These are phyloP conservation scores for Homarus americanus DNA, from an alignment of 1,140 invertebrate species.

Conservation along the genomic window DNA sequence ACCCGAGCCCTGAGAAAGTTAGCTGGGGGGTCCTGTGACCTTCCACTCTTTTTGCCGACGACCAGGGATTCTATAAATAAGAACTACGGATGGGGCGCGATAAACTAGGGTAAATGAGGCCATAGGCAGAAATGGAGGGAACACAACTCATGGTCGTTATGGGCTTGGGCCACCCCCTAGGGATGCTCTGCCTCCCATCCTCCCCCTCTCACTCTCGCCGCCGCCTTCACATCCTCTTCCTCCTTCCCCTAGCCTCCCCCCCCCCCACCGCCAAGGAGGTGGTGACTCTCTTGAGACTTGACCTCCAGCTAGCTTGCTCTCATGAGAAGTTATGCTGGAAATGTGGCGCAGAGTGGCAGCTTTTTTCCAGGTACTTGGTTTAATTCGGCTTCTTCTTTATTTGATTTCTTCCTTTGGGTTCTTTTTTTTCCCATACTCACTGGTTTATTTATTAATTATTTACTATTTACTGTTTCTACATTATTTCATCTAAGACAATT, in stretches of 20 bases:
- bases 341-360: neutral
- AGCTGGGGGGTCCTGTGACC: neutral
- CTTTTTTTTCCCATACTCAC: too few relatives aligned
- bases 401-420: too few relatives aligned
- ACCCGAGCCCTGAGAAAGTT: neutral
- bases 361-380: too few relatives aligned
- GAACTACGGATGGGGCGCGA: slow-evolving; percentile 28
- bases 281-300: too few relatives aligned
- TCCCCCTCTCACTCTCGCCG: neutral
- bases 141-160: slow-evolving; percentile 39
- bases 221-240: neutral
- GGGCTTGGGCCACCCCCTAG: neutral
- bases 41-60: neutral
- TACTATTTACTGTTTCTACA: too few relatives aligned
- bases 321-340: neutral
- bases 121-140: slow-evolving; percentile 38
- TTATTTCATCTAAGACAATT: too few relatives aligned
- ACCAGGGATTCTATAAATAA: slow-evolving; percentile 32
- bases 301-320: neutral
- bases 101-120: slow-evolving; percentile 36
- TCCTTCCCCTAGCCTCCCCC: neutral
- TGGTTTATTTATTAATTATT: too few relatives aligned
- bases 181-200: neutral
- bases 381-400: too few relatives aligned
- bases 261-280: neutral